phyloP scores from a whole-genome alignment of 2,888 invertebrate species.

The Pecten maximus region DNA sequence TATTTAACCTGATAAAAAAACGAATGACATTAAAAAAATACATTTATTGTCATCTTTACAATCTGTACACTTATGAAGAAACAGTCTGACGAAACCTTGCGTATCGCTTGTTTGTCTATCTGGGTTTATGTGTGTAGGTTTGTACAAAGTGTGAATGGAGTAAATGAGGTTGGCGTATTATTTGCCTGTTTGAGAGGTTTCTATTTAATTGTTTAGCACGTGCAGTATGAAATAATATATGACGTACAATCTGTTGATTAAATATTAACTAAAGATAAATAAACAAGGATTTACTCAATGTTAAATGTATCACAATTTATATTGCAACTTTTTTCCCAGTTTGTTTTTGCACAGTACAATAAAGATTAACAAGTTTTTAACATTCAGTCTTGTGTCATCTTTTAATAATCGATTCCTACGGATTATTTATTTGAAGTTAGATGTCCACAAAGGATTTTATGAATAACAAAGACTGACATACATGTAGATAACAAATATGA shows the following conservation, averaged over 20 bases:
- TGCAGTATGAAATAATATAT: neutral
- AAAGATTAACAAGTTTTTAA: slow-evolving; percentile 29
- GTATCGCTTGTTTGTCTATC: neutral
- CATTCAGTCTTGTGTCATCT: neutral
- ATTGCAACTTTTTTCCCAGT: slow-evolving; percentile 5
- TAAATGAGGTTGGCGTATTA: neutral
- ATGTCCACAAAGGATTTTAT: too few relatives aligned
- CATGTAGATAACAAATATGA: too few relatives aligned
- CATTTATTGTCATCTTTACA: too few relatives aligned
- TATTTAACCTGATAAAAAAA: too few relatives aligned
- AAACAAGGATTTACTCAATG: neutral
- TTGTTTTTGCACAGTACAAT: slow-evolving; percentile 26
- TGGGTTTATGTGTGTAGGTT: neutral
- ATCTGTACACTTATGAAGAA: neutral
- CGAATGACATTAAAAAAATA: too few relatives aligned
- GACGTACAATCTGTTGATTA: neutral
- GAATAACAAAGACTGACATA: too few relatives aligned
- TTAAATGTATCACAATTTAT: slow-evolving; percentile 16
- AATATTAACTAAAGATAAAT: neutral
- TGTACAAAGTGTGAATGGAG: neutral
- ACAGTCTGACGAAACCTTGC: neutral
- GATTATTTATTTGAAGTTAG: too few relatives aligned
- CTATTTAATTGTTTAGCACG: neutral
- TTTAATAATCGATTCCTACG: too few relatives aligned
- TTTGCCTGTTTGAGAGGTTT: neutral